Evolutionary conservation across 2,888 invertebrate genomes (phyloP).

Genomic region (Nomada lathburiana): DNA sequence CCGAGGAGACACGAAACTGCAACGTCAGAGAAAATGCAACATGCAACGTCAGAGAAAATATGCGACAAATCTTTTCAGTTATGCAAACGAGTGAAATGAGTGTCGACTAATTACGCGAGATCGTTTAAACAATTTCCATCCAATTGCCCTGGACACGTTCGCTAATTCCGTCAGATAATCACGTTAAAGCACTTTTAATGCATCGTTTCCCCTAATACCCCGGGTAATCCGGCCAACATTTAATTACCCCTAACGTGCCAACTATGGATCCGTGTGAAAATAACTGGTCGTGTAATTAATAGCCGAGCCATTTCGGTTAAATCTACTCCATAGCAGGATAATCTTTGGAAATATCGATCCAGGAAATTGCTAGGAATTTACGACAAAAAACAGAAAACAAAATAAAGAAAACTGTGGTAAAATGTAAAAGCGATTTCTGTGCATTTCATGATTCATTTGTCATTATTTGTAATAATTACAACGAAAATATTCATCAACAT

Average conservation of each 20-base stretch:
- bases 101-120: slow-evolving; percentile 10
- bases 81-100: slow-evolving; percentile 15
- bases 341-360: no score
- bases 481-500: no score
- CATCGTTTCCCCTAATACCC: slow-evolving; percentile 19
- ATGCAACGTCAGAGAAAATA: neutral
- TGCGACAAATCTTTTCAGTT: slow-evolving; percentile 11
- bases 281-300: neutral
- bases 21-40: no score
- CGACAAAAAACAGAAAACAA: no score
- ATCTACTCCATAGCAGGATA: no score
- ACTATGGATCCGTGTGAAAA: neutral
- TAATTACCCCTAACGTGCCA: slow-evolving; percentile 14
- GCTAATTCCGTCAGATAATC: slow-evolving; percentile 18
- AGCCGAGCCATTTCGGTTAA: no score
- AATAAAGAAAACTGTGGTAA: no score
- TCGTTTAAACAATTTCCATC: slow-evolving; percentile 11
- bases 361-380: no score
- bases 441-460: no score
- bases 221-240: slow-evolving; percentile 17
- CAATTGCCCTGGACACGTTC: slow-evolving; percentile 8
- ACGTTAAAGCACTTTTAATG: slow-evolving; percentile 27
- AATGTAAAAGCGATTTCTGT: no score
- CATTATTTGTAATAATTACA: no score
- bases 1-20: neutral